Conservation (phyloP, 2,888 invertebrate genomes). For the Stenchaetothrips biformis region DNA sequence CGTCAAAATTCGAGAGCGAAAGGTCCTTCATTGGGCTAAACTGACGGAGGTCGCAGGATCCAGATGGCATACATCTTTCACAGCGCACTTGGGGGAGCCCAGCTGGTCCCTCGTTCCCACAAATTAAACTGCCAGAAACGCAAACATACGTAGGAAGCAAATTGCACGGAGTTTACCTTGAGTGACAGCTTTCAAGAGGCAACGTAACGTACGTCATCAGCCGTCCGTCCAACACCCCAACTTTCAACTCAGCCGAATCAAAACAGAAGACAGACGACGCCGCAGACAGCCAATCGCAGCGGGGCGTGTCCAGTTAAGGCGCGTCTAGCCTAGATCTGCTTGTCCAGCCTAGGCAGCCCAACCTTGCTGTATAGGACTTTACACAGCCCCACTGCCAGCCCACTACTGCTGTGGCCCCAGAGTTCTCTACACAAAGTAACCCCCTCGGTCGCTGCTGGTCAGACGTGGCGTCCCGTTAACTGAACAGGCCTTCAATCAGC, state of each 20-base stretch:
- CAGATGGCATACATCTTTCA: not conserved
- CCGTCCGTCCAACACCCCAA: not conserved
- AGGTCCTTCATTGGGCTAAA: not conserved
- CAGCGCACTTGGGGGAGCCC: too few relatives aligned
- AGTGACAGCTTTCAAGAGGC: not conserved
- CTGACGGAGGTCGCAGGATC: not conserved
- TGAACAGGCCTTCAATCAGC: not conserved
- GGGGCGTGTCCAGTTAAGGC: too few relatives aligned
- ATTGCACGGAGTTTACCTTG: not conserved
- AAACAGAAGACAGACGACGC: slow-evolving; percentile 20
- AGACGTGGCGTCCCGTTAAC: not conserved
- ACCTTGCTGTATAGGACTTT: too few relatives aligned
- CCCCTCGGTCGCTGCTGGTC: not conserved
- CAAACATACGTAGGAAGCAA: too few relatives aligned
- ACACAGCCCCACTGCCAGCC: too few relatives aligned
- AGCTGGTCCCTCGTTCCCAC: too few relatives aligned
- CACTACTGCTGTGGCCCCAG: too few relatives aligned
- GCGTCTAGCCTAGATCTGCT: too few relatives aligned
- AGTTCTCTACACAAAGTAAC: too few relatives aligned
- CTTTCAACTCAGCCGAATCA: not conserved
- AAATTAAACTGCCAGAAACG: too few relatives aligned
- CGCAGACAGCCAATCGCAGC: not conserved
- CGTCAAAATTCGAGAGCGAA: not conserved
- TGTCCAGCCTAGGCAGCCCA: too few relatives aligned
- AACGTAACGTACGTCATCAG: slow-evolving; percentile 8